These are phyloP conservation scores for Celastrina argiolus DNA, from an alignment of 2,888 invertebrate species.

Conservation along the genomic window DNA sequence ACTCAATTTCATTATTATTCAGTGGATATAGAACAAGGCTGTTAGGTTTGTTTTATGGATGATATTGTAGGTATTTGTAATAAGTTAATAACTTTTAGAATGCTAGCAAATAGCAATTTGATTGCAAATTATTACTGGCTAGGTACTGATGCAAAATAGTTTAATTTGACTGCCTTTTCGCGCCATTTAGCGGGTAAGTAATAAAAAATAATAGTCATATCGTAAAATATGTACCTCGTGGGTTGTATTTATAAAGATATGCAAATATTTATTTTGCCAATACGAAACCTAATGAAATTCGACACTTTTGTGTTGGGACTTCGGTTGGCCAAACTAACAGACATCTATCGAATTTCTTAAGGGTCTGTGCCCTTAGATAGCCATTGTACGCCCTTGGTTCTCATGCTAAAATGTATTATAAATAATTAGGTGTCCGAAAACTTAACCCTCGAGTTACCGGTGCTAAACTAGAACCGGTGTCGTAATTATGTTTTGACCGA, in stretches of 20 bases:
- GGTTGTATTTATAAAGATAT: not conserved
- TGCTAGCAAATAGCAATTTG: no score
- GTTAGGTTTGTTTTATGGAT: not conserved
- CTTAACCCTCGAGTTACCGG: not conserved
- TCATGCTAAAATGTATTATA: constrained; percentile 15
- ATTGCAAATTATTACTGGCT: no score
- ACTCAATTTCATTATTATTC: constrained; percentile 24
- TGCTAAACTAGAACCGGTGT: constrained; percentile 33
- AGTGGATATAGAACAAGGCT: not conserved
- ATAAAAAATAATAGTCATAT: not conserved
- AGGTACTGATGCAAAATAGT: no score
- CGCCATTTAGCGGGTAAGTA: not conserved
- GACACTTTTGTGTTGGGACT: not conserved
- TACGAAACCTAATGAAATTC: constrained; percentile 8
- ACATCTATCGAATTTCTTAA: constrained; percentile 16
- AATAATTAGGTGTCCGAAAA: constrained; percentile 6
- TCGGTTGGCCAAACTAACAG: constrained; percentile 3
- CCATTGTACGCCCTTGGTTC: constrained; percentile 4
- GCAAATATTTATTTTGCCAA: constrained; percentile 7
- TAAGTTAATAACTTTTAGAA: no score
- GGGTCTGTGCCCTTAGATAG: constrained; percentile 1
- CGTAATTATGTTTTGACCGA: constrained; percentile 61
- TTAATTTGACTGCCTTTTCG: not conserved
- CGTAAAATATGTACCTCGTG: not conserved
- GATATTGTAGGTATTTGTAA: no score